Base-by-base conservation (phyloP, 1,140 invertebrate species). In the Drosophila elegans region DNA sequence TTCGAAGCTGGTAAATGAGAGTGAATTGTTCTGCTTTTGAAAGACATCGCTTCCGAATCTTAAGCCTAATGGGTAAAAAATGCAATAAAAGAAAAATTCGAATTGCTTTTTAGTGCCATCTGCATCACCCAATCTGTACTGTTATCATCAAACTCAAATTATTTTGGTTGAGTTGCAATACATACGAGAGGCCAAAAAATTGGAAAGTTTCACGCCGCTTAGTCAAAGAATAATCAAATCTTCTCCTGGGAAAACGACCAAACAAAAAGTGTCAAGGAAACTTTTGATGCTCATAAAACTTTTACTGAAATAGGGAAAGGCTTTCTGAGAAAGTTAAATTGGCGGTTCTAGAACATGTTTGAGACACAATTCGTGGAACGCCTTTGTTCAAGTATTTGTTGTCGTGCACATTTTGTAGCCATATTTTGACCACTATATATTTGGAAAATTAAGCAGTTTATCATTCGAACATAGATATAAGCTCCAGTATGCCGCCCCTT, bases 91-190 rank as follows among this genome's bases (percentile, higher is more conserved):
- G 53, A 73, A 63, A 41, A 48, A 51, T 76, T 63, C 32, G 80
- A 89, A 89, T 89, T 89, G 84, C 80, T 80, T 79, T 71, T 90
- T 90, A 90, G 56, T 49, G 53, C 56, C 56, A 71, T 66, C 45
- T 59, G 74, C 29, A 34, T 52, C 0, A 2, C 7, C 12, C 51
- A 32, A 10, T 36, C 42, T 53, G 25, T n/a, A 36, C 63, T 29
- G 32, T 66, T 48, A 34, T 36, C 34, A 72, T 57, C 53, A 72
- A 57, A 57, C 45, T 71, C 67, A 41, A 27, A 71, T 69, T 63
- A 63, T 9, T 12, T n/a, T 61, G 4, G 29, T 12, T 6, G 2
- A 16, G 10, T 38, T 12, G 10, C 27, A 9, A 6, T 27, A n/a
- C 25, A 39, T 27, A n/a, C 4, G 6, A 32, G n/a, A 12, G 7